Evolutionary conservation across 2,888 invertebrate genomes (phyloP), one percentile per base, ranked within the genome.

Genomic region (Plagodis dolabraria): DNA sequence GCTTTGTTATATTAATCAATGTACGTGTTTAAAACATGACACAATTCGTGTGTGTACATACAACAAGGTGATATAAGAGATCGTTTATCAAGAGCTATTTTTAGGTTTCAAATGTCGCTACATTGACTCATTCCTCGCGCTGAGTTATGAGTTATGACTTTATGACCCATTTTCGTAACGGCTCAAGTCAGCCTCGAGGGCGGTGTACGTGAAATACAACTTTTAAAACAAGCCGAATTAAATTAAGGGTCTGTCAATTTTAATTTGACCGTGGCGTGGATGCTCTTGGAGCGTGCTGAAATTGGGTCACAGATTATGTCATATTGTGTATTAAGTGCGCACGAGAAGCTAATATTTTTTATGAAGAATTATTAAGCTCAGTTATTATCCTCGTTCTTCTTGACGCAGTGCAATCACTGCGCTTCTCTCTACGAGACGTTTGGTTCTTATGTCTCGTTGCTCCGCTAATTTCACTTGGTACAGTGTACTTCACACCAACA

Each of bases 31-130:
- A 40, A 11, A 44, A n/a, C 43, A 34, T 38, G 50, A 8, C 45
- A 36, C 36, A 44, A 45, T 52, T 52, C 52, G 36, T 36, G 34
- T 36, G 34, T 45, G 11, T 33, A 11, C 7, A 33, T 12, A 22
- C 43, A 12, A 10, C 40, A 10, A 6, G 48, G 34, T 49, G 45
- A 34, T 35, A 11, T 40, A 50, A 42, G 35, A 42, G 57, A 47
- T 52, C 58, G 58, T 53, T 53, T 53, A 58, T 59, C 58, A 53
- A 50, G 36, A 43, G 46, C 50, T 59, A 50, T 54, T 22, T 59
- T 54, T 59, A 54, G 59, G 12, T 35, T n/a, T 34, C 38, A 10
- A 48, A 38, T 53, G 58, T 53, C 48, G 58, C 53, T 53, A 44
- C 44, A 48, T 45, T 44, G 10, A 45, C 35, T 49, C 45, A 45